Base-by-base conservation (phyloP, 2,113 vertebrate genomes). In the Lasiurus cinereus region DNA sequence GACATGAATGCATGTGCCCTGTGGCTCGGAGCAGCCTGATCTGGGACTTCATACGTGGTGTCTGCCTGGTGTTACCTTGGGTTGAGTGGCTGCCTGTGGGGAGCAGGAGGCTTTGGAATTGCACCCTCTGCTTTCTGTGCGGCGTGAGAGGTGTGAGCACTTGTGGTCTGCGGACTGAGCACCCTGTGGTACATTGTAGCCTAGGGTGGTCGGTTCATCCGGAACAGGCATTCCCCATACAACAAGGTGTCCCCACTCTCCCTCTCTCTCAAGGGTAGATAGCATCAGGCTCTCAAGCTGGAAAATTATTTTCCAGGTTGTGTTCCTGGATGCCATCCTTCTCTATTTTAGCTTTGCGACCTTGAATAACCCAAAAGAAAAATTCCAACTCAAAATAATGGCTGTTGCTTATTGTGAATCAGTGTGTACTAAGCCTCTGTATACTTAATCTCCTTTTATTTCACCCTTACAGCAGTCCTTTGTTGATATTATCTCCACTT, bases 291-390 rank as follows among this genome's bases (percentile, higher is more conserved):
- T 87, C 64, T 50, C 31, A 54, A 0, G 48, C 70, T 15, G 22
- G 43, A 19, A 91, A n/a, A 50, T 70, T 88, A 54, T 12, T 83
- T 33, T 59, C 31, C 31, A 87, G 36, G 29, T 21, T 52, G 29
- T 4, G 66, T 46, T 18, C 33, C 56, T 83, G 70, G 36, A 22
- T 78, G 8, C 11, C 67, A 1, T n/a, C 50, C 8, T 70, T 52
- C 7, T 66, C 93, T 36, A 92, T 59, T 95, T 93, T 82, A 69
- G 31, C 72, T 74, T 76, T 90, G 83, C 87, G 91, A 76, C 18
- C 73, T 88, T 76, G 56, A 79, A 18, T 91, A 21, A 78, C 66
- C 33, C 70, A 70, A 52, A 77, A 78, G 62, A 69, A 82, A 91
- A 79, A 56, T 21, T 31, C 8, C 54, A 31, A 24, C 43, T 93